Base-by-base conservation (phyloP, 2,797 vertebrate genomes). In the Acrossocheilus wenchowensis region DNA sequence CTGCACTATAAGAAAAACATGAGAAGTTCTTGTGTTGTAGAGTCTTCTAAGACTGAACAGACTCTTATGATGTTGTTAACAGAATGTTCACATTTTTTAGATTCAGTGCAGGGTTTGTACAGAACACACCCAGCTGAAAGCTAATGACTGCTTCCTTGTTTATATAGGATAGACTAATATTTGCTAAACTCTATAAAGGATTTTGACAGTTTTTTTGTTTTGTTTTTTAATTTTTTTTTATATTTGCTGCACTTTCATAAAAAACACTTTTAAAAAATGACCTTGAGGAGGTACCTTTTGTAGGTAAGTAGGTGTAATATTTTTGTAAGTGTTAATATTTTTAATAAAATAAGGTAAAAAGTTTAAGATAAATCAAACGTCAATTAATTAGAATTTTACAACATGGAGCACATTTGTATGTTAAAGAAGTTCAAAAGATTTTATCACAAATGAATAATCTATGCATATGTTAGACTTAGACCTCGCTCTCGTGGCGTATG, bases 141-240 rank as follows among this genome's bases (percentile, higher is more conserved):
- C 23, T 71, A 72, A 73, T 57, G 48, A 60, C 81, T 82, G 15
- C 66, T 41, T 72, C 68, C 34, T 36, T 72, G 30, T 72, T 82
- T 39, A 82, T 41, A 21, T 57, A 41, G 10, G 34, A 26, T 11
- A 82, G 15, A 50, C 34, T n/a, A 71, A 71, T 82, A 71, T 82
- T 82, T 71, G 45, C 80, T 50, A 68, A 81, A 81, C 80, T 52
- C 23, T 4, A 45, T 23, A 19, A 26, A 36, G 30, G 21, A 54
- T 80, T 80, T 34, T 64, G 39, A 68, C 5, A 26, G 26, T 26
- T 26, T 26, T 26, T 26, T 26, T n/a, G 45, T 52, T 69, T 52
- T 36, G 36, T 36, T 2, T 48, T 26, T 26, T 26, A 26, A 26
- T 26, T 26, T 26, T 26, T 4, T 48, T 7, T 41, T 8, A 11